phyloP scores from a whole-genome alignment of 2,113 vertebrate species.

The Indicator indicator region DNA sequence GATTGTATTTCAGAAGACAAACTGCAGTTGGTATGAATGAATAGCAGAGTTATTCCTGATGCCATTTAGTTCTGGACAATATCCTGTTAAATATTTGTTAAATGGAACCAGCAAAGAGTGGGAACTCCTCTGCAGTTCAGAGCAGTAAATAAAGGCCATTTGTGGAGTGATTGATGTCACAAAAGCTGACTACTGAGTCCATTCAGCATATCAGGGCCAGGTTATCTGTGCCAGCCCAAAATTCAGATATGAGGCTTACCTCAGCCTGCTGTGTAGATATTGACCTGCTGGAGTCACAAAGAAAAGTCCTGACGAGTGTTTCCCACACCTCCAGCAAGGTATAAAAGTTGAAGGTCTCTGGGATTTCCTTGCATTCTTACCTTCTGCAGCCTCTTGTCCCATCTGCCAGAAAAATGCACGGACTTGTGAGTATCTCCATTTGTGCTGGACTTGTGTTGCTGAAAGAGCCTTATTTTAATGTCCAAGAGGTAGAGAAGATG shows the following conservation, averaged over 20 bases:
- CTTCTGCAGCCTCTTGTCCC: conserved; percentile 8
- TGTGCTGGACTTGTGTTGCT: not conserved
- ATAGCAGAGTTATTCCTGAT: not conserved
- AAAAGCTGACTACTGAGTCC: conserved; percentile 38
- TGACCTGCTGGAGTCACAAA: not conserved
- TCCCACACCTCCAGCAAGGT: conserved; percentile 56
- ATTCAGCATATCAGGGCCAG: conserved; percentile 24
- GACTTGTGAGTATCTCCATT: conserved; percentile 72
- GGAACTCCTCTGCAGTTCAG: not conserved
- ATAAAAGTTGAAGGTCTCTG: conserved; percentile 67
- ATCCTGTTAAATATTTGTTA: conserved; percentile 10
- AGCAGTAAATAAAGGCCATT: conserved; percentile 54
- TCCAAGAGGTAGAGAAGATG: not conserved
- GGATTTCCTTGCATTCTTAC: not conserved
- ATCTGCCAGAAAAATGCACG: conserved; percentile 68
- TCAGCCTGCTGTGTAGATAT: conserved; percentile 57
- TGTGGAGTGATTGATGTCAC: conserved; percentile 56
- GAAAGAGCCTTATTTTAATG: not conserved
- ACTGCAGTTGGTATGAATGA: not conserved
- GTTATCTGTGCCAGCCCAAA: conserved; percentile 51
- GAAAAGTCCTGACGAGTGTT: conserved; percentile 42
- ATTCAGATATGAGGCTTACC: conserved; percentile 69
- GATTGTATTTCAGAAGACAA: not conserved
- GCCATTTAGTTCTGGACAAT: not conserved
- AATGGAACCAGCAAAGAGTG: not conserved